These are phyloP conservation scores for Brachyptera risi DNA, from an alignment of 2,888 invertebrate genomes.

Conservation along the genomic window DNA sequence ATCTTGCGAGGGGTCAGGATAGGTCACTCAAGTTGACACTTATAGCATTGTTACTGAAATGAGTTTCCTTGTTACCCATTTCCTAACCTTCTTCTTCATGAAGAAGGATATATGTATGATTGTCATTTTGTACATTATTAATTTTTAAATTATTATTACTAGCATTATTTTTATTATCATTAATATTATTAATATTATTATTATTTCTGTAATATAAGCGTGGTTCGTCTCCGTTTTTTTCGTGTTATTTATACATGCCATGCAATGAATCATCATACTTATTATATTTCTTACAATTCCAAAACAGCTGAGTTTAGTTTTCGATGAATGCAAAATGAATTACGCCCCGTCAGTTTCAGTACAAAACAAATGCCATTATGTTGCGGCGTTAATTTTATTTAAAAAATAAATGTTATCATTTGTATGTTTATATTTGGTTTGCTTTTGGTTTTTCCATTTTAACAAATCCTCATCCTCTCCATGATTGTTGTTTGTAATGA, in stretches of 20 bases:
- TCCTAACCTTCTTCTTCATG: too few species aligned
- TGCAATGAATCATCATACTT: not conserved
- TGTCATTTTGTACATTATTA: slow-evolving; percentile 5
- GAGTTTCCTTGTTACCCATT: slow-evolving; percentile 30
- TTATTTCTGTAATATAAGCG: not conserved
- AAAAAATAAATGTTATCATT: slow-evolving; percentile 21
- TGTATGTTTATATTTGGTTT: slow-evolving; percentile 11
- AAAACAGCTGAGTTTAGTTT: not conserved
- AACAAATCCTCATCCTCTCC: too few species aligned
- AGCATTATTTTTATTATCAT: not conserved
- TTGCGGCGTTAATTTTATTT: not conserved
- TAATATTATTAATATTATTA: slow-evolving; percentile 5
- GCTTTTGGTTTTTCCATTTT: too few species aligned
- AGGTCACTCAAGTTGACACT: too few species aligned
- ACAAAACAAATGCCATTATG: not conserved
- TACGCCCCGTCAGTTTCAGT: not conserved
- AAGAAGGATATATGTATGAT: not conserved
- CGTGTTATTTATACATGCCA: slow-evolving; percentile 3
- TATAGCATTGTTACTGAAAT: slow-evolving; percentile 26
- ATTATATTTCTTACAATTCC: not conserved
- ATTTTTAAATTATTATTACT: not conserved
- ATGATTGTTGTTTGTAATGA: too few species aligned
- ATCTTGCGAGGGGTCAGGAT: too few species aligned
- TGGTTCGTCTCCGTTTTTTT: not conserved
- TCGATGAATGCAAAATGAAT: not conserved